Evolutionary conservation across 2,888 invertebrate species (phyloP).

Genomic region (Sylvicola fuscatus): DNA sequence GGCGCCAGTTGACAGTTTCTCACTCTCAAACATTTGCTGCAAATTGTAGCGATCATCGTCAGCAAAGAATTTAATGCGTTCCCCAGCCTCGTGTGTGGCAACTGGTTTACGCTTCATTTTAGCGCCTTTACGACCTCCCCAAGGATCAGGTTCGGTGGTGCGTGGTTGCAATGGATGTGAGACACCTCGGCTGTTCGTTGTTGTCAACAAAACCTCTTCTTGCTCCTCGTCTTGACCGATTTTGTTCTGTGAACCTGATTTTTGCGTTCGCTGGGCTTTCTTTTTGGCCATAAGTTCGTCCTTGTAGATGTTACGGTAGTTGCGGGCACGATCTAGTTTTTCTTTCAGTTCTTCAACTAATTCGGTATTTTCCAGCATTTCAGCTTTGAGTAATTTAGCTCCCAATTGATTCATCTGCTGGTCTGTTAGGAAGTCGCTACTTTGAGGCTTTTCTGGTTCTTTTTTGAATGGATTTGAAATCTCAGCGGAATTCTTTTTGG

Average conservation of each 20-base stretch:
- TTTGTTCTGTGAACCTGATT: conserved; percentile 7
- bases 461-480: conserved; percentile 2
- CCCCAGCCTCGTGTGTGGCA: conserved; percentile 50
- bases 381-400: conserved; percentile 82
- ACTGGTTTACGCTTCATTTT: conserved; percentile 24
- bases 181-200: conserved; percentile 44
- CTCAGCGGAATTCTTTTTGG: neutral
- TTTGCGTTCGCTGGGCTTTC: conserved; percentile 5
- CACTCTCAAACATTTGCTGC: conserved; percentile 64
- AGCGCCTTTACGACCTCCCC: conserved; percentile 2
- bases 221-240: conserved; percentile 17
- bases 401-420: conserved; percentile 78
- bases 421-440: conserved; percentile 35
- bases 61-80: conserved; percentile 64
- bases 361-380: conserved; percentile 67
- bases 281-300: conserved; percentile 17
- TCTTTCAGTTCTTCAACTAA: conserved; percentile 47
- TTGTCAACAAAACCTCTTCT: conserved; percentile 41
- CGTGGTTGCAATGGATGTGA: conserved; percentile 39
- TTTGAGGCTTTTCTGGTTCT: conserved; percentile 1
- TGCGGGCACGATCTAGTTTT: conserved; percentile 51
- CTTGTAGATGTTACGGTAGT: conserved; percentile 17
- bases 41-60: conserved; percentile 79
- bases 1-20: conserved; percentile 58
- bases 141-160: conserved; percentile 21